These are phyloP conservation scores for Gymnopithys bicolor DNA, from an alignment of 2,797 vertebrate genomes.

Conservation along the genomic window DNA sequence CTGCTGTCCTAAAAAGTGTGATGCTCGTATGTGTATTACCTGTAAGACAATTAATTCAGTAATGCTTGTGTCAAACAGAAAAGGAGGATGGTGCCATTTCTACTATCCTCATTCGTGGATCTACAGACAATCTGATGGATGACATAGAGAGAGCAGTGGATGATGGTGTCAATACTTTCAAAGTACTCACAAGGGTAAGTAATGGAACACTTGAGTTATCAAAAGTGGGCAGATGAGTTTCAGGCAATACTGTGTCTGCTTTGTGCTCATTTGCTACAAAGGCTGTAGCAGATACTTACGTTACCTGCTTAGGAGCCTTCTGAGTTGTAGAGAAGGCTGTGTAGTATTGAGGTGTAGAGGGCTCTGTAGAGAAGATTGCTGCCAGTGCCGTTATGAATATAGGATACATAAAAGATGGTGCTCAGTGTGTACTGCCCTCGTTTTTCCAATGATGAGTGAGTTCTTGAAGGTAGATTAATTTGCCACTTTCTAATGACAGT, in stretches of 20 bases:
- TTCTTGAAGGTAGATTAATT: not conserved
- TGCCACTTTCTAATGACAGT: not conserved
- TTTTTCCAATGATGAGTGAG: not conserved
- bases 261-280: not conserved
- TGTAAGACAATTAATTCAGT: not conserved
- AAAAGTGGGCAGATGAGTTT: not conserved
- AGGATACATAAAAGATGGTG: not conserved
- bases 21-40: not conserved
- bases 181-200: slow-evolving; percentile 93
- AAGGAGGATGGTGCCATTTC: slow-evolving; percentile 95
- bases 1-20: not conserved
- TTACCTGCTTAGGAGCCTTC: not conserved
- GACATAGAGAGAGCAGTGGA: slow-evolving; percentile 96
- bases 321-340: not conserved
- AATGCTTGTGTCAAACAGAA: slow-evolving; percentile 77
- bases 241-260: not conserved
- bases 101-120: slow-evolving; percentile 94
- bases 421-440: not conserved
- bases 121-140: slow-evolving; percentile 98
- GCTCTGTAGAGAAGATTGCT: not conserved
- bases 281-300: not conserved
- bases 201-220: not conserved
- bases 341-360: not conserved
- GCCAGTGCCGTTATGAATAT: accelerated
- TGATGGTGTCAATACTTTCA: slow-evolving; percentile 97